Conservation (phyloP, 2,797 vertebrate species). For the Galaxias olidus region DNA sequence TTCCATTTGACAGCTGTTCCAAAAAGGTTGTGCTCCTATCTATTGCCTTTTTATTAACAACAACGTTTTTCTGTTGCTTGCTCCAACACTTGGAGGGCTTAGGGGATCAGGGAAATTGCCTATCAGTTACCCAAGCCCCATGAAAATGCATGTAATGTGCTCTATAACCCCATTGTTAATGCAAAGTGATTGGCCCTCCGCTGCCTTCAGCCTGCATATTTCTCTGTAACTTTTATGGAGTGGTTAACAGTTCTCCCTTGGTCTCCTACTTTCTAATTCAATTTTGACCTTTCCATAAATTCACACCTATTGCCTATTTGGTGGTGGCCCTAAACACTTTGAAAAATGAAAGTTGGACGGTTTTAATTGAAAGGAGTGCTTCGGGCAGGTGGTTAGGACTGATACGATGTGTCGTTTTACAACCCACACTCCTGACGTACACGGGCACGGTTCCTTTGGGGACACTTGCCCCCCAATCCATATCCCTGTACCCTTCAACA, state of each 20-base stretch:
- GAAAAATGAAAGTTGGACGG: conserved; percentile 50
- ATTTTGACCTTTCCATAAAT: conserved; percentile 73
- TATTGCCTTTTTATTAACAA: conserved; percentile 59
- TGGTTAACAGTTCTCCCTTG: conserved; percentile 36
- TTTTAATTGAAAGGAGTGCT: conserved; percentile 60
- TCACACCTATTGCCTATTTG: conserved; percentile 54
- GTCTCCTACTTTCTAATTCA: conserved; percentile 60
- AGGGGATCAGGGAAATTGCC: conserved; percentile 57
- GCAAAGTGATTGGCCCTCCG: conserved; percentile 52
- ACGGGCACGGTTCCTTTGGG: conserved; percentile 21
- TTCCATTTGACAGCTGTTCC: conserved; percentile 72
- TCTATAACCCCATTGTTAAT: conserved; percentile 64
- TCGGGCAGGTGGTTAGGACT: conserved; percentile 52
- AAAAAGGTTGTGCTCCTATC: conserved; percentile 49
- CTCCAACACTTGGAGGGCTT: conserved; percentile 64
- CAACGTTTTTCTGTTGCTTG: conserved; percentile 49
- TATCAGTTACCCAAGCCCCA: conserved; percentile 63
- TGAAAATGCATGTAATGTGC: conserved; percentile 63
- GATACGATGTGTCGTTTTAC: conserved; percentile 62
- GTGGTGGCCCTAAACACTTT: conserved; percentile 17
- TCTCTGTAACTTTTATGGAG: conserved; percentile 58
- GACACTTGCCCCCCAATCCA: too few relatives aligned
- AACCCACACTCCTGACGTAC: conserved; percentile 52
- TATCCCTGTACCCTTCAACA: too few relatives aligned
- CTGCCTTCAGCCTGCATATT: conserved; percentile 48